Conservation (phyloP, 92 coral and sea anemone species). For the Porites evermanni region DNA sequence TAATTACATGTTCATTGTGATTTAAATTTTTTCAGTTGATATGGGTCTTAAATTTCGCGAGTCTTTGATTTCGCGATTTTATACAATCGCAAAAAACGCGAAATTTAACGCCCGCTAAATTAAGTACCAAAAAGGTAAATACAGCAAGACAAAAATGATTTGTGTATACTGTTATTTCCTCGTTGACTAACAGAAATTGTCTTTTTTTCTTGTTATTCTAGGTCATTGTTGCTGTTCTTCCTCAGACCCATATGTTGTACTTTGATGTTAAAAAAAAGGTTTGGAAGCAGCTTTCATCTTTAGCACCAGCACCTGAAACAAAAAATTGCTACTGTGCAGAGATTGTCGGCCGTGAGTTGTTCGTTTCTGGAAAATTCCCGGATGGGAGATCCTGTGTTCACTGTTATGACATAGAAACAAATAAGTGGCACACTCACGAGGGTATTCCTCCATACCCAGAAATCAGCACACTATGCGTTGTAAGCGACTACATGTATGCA, state of each 20-base stretch:
- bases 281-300: not conserved
- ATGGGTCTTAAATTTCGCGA: no score
- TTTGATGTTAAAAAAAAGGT: constrained; percentile 5
- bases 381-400: not conserved
- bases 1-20: no score
- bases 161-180: not conserved
- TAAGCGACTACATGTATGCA: constrained; percentile 8
- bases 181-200: not conserved
- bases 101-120: no score
- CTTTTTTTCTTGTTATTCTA: not conserved
- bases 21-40: no score
- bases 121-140: no score
- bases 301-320: not conserved
- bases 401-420: constrained; percentile 17
- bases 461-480: not conserved
- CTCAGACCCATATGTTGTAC: not conserved
- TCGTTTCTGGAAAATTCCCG: not conserved
- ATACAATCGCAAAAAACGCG: no score
- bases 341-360: constrained; percentile 6
- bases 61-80: no score
- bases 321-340: not conserved
- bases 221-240: constrained; percentile 13
- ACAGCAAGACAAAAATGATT: no score
- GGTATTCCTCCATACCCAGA: not conserved
- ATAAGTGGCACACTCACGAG: not conserved